phyloP scores from a whole-genome alignment of 2,113 vertebrate genomes.

The Anser cygnoides region DNA sequence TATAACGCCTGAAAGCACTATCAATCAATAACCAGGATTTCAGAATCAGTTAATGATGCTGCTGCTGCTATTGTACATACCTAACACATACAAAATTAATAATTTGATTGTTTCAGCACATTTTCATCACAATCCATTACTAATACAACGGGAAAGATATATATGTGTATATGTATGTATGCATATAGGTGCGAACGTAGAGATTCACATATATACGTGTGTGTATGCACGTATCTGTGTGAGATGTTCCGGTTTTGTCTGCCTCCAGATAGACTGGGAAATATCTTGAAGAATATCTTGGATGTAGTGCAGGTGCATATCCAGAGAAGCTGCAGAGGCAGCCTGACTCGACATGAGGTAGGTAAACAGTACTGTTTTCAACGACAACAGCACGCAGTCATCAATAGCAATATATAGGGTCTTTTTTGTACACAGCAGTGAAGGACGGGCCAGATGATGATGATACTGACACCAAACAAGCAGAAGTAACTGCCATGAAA shows the following conservation, averaged over 20 bases:
- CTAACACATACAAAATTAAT: neutral
- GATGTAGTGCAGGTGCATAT: rapidly evolving
- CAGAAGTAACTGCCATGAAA: neutral
- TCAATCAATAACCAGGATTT: neutral
- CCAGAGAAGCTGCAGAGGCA: neutral
- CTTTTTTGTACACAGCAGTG: neutral
- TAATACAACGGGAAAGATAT: neutral
- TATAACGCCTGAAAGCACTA: neutral
- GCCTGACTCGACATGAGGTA: neutral
- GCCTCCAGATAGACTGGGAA: neutral
- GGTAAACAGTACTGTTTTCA: neutral
- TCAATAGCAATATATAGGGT: neutral
- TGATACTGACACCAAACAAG: neutral
- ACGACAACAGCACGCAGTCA: neutral
- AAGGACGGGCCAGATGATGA: neutral
- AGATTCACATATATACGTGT: neutral
- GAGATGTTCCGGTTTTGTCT: neutral
- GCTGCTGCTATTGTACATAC: neutral
- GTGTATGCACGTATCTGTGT: rapidly evolving
- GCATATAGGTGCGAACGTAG: neutral
- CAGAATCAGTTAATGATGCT: neutral
- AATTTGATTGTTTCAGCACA: neutral
- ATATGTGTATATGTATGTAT: too few species aligned
- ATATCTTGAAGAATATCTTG: neutral
- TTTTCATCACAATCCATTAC: neutral